Conservation (phyloP, 2,888 invertebrate genomes). For the Tridacna crocea region DNA sequence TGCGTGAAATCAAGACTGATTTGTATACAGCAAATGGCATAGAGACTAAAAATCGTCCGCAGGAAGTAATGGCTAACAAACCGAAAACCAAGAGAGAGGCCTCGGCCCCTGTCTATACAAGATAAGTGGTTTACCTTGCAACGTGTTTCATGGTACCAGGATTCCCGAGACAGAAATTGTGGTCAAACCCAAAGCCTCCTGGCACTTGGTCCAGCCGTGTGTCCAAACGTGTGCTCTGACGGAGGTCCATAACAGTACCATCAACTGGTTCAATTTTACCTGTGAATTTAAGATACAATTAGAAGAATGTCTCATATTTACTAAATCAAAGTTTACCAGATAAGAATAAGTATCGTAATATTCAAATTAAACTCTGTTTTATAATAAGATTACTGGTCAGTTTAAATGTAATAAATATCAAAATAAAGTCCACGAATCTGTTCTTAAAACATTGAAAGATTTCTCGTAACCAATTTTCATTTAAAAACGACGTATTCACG, state of each 20-base stretch:
- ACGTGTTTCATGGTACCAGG: slow-evolving; percentile 66
- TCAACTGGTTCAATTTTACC: slow-evolving; percentile 90
- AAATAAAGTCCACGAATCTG: background rate
- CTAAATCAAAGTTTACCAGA: too few relatives aligned
- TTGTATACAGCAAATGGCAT: too few relatives aligned
- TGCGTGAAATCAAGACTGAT: too few relatives aligned
- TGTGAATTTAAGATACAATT: slow-evolving; percentile 75
- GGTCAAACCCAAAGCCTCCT: slow-evolving; percentile 90
- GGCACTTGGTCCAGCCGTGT: slow-evolving; percentile 89
- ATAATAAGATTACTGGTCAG: background rate
- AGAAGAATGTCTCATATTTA: too few relatives aligned
- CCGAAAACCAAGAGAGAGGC: too few relatives aligned
- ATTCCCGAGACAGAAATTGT: slow-evolving; percentile 91
- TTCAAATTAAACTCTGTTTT: too few relatives aligned
- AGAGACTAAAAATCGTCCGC: too few relatives aligned
- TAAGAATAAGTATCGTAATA: too few relatives aligned
- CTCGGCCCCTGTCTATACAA: too few relatives aligned
- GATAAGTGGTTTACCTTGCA: slow-evolving; percentile 51
- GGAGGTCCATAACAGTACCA: slow-evolving; percentile 90
- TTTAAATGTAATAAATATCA: background rate
- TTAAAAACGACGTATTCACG: too few relatives aligned
- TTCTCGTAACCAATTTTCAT: too few relatives aligned
- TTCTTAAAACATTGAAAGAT: background rate
- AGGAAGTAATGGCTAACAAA: too few relatives aligned
- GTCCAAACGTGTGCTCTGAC: slow-evolving; percentile 88